phyloP scores from a whole-genome alignment of 1,140 invertebrate genomes.

The Drosophila asahinai region DNA sequence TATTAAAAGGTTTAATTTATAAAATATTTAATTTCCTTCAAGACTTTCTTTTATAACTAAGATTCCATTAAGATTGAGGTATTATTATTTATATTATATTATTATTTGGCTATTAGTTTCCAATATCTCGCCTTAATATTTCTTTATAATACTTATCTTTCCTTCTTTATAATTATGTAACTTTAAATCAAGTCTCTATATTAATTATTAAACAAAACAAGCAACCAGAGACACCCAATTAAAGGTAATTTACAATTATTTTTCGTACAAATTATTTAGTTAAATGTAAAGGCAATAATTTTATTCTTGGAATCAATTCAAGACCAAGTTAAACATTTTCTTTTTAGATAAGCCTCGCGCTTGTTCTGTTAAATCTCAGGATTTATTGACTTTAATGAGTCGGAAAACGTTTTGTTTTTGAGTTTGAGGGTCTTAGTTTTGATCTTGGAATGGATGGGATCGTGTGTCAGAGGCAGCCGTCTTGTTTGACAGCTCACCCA shows the following conservation, averaged over 20 bases:
- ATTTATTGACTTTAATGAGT: conserved; percentile 6
- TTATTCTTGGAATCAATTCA: not conserved
- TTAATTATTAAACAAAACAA: not conserved
- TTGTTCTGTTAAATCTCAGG: too few species aligned
- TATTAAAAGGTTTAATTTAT: too few species aligned
- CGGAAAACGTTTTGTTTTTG: conserved; percentile 10
- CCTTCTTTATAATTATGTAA: too few species aligned
- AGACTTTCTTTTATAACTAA: too few species aligned
- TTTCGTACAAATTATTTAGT: not conserved
- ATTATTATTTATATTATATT: too few species aligned
- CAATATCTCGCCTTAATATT: too few species aligned
- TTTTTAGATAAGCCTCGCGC: too few species aligned
- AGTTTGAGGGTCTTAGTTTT: conserved; percentile 15
- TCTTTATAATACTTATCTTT: too few species aligned
- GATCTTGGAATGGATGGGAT: not conserved
- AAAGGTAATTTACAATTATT: not conserved
- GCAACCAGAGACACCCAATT: not conserved
- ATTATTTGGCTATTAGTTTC: too few species aligned
- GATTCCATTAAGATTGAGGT: too few species aligned
- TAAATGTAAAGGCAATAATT: not conserved
- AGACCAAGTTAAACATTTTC: not conserved
- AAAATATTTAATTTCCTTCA: too few species aligned
- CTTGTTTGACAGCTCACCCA: conserved; percentile 62
- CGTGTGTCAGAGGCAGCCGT: conserved; percentile 36
- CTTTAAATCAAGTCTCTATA: too few species aligned